Base-by-base conservation (phyloP, 2,797 vertebrate species). In the Pangasius larnaudii region DNA sequence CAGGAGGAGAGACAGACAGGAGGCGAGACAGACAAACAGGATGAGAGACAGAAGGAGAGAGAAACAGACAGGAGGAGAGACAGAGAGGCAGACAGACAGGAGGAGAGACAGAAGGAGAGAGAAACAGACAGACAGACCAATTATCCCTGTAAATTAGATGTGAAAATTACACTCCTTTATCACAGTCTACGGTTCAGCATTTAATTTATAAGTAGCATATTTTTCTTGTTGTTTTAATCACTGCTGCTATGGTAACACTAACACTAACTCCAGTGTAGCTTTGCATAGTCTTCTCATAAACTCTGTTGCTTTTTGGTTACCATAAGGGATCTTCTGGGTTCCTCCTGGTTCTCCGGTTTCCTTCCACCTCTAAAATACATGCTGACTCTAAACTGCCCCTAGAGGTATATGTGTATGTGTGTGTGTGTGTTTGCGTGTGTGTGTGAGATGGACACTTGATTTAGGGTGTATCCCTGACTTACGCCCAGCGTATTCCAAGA, bases 11-110 rank as follows among this genome's bases (percentile, higher is more conserved):
- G 18, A 18, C 53, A 56, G 18, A 18, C 53, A 56, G 53, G 16
- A 56, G 3, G 16, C 0, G 42, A 46, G 65, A 36, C 86, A 63
- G 80, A 77, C n/a, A 90, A 77, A 88, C 67, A 81, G 81, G 49
- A 87, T 74, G 33, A 19, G 16, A 24, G 84, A 36, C 9, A 77
- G 84, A 53, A 87, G 75, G 33, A 22, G 67, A 71, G 33, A 33
- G 30, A 14, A 67, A 14, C 3, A 18, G 13, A 69, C 18, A 87
- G 51, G 49, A 39, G 27, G 53, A 63, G 27, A 63, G 8, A n/a
- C 9, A 13, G 14, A 14, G 13, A 53, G 14, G 14, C 51, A 61
- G 59, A 63, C 27, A n/a, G 27, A 63, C 61, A 63, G 27, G 11
- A 27, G 10, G 59, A 11, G 53, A 56, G 14, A 18, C 3, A 16